A percentile compares a stretch with the other conserved stretches of the same genome.
These are phyloP conservation scores for Nothoprocta perdicaria DNA, from an alignment of 2,113 vertebrate species.

Conservation along the genomic window DNA sequence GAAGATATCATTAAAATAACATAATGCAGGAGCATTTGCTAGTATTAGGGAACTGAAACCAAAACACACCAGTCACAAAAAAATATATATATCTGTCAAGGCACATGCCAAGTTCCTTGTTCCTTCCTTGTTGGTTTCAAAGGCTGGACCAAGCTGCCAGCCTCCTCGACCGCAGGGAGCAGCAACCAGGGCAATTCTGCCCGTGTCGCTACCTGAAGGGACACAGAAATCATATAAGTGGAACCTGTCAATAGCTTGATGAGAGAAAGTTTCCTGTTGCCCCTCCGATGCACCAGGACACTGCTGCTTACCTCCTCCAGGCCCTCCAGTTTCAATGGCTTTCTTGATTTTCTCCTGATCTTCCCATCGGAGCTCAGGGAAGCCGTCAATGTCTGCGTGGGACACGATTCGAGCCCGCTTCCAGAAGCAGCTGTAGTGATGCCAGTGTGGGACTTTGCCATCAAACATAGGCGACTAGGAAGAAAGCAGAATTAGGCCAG, in stretches of 20 bases:
- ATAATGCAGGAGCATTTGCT: neutral
- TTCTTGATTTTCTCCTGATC: slow-evolving; percentile 97
- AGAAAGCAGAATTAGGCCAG: neutral
- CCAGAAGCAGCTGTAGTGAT: slow-evolving; percentile 98
- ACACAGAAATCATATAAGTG: fast-evolving
- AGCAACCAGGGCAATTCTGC: neutral
- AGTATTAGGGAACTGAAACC: neutral
- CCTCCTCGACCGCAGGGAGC: fast-evolving
- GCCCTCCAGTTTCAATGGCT: slow-evolving; percentile 88
- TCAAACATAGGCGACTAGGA: slow-evolving; percentile 95
- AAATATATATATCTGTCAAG: neutral
- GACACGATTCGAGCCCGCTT: slow-evolving; percentile 85
- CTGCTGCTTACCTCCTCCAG: slow-evolving; percentile 67
- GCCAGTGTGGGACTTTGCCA: slow-evolving; percentile 97
- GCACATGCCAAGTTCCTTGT: neutral
- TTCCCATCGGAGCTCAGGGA: slow-evolving; percentile 91
- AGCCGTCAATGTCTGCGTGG: slow-evolving; percentile 86
- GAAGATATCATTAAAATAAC: neutral
- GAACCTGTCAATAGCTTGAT: neutral
- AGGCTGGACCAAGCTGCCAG: neutral
- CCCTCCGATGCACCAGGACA: neutral
- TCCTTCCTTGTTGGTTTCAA: neutral
- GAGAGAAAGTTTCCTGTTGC: neutral
- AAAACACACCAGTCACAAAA: neutral
- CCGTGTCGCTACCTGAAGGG: neutral